Base-by-base conservation (phyloP, 1,140 invertebrate species). In the Formica selysi region DNA sequence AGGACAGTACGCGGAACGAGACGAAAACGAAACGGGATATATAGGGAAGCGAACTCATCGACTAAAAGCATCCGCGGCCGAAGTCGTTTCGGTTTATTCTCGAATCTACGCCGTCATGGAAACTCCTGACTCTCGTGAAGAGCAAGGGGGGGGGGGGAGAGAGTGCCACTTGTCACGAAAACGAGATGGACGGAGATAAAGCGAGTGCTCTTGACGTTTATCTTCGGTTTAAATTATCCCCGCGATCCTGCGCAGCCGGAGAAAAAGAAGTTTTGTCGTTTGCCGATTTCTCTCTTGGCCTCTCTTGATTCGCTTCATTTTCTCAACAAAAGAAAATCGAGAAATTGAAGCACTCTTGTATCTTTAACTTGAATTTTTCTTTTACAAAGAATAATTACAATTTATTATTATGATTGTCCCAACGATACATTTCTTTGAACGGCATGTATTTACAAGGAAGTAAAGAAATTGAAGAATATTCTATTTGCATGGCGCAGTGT, bases 31-130 rank as follows among this genome's bases (percentile, higher is more conserved):
- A 93, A 93, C 91, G 92, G 92, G 89, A 92, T 80, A 74, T 89
- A 93, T 92, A 91, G 92, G 91, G 92, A 94, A 93, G 91, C 91
- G 86, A 95, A 93, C 93, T 95, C 95, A 95, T 95, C 94, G 93
- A 94, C 94, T 95, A 95, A 95, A 95, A 95, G 95, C 95, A 95
- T 95, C 90, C 92, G 92, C 91, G 76, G 92, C 90, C 91, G 76
- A 91, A 94, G 92, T 93, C 91, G 91, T 93, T 93, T 83, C 84
- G 88, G 91, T 94, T 93, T 94, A 92, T 91, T 93, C 92, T 89
- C 81, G 86, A 88, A 91, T 92, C 88, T 89, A 90, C 79, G 78
- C 73, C 86, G 73, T 86, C 87, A 57, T 83, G 57, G 65, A 54
- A 61, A 79, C 59, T 79, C 64, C 61, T 64, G 8, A 48, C 13